Percentiles rank a stretch among this genome's conserved stretches.
These are phyloP conservation scores for Pristionchus entomophagus DNA, from an alignment of 2,888 invertebrate species.

Conservation along the genomic window DNA sequence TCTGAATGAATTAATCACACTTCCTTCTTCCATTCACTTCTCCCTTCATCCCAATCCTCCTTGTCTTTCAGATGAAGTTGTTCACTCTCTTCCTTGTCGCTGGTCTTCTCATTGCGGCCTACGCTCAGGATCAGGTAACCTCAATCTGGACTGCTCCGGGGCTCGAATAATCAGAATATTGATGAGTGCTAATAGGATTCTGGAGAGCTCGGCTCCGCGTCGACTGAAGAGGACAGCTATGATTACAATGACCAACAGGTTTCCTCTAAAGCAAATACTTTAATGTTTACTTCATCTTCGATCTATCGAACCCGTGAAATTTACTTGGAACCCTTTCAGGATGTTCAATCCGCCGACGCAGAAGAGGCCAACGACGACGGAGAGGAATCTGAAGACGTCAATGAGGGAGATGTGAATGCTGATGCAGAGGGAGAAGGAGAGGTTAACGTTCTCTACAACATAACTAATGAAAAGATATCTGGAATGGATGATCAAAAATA, in stretches of 20 bases:
- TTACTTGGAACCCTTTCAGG: too few relatives aligned
- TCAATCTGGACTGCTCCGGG: not conserved
- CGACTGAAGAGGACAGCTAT: not conserved
- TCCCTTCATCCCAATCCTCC: not conserved
- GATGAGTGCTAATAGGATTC: not conserved
- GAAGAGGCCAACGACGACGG: too few relatives aligned
- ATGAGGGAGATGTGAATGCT: not conserved
- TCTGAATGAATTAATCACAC: not conserved
- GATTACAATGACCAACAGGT: not conserved
- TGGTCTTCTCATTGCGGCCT: not conserved
- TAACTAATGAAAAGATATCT: too few relatives aligned
- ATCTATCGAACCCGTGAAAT: too few relatives aligned
- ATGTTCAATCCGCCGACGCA: not conserved
- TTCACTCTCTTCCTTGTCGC: conserved; percentile 1
- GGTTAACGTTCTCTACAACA: too few relatives aligned
- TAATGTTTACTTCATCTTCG: too few relatives aligned
- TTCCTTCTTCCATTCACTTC: not conserved
- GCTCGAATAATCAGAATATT: not conserved
- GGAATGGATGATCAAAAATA: too few relatives aligned
- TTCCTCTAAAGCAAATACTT: too few relatives aligned
- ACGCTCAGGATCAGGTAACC: not conserved
- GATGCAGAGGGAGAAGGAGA: conserved; percentile 11
- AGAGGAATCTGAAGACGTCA: not conserved
- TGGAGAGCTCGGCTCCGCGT: not conserved
- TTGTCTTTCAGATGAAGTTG: not conserved